phyloP scores from a whole-genome alignment of 2,888 invertebrate genomes.

The Patella caerulea region DNA sequence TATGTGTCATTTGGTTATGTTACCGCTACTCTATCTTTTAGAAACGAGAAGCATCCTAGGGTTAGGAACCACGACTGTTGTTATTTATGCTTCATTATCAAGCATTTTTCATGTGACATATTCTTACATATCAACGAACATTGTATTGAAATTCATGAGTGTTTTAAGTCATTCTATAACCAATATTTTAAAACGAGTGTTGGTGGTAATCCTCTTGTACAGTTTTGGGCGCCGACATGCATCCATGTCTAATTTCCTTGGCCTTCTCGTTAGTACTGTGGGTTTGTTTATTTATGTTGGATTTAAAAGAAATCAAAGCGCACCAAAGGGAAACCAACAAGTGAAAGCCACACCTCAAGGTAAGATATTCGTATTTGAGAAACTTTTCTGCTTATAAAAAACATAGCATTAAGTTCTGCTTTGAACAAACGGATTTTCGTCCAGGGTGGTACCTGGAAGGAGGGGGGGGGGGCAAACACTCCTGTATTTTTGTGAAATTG shows the following conservation, averaged over 20 bases:
- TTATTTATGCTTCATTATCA: constrained; percentile 23
- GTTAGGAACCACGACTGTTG: neutral
- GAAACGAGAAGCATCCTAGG: neutral
- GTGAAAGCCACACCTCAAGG: neutral
- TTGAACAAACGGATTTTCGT: no score
- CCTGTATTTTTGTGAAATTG: no score
- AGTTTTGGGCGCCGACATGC: constrained; percentile 33
- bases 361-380: no score
- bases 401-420: no score
- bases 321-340: no score
- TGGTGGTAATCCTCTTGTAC: constrained; percentile 41
- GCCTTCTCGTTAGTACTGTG: constrained; percentile 25
- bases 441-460: no score
- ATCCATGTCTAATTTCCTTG: constrained; percentile 25
- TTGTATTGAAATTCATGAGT: constrained; percentile 37
- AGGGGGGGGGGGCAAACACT: no score
- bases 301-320: neutral
- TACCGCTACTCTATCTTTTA: neutral
- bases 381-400: no score
- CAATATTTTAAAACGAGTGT: constrained; percentile 43
- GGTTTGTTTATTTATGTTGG: neutral
- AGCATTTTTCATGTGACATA: constrained; percentile 43
- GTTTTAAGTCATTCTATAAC: constrained; percentile 46
- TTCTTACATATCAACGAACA: constrained; percentile 39
- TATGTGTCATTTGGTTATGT: neutral